These are phyloP conservation scores for Macrostomum lignano DNA, from an alignment of 1,140 invertebrate species.

Conservation along the genomic window DNA sequence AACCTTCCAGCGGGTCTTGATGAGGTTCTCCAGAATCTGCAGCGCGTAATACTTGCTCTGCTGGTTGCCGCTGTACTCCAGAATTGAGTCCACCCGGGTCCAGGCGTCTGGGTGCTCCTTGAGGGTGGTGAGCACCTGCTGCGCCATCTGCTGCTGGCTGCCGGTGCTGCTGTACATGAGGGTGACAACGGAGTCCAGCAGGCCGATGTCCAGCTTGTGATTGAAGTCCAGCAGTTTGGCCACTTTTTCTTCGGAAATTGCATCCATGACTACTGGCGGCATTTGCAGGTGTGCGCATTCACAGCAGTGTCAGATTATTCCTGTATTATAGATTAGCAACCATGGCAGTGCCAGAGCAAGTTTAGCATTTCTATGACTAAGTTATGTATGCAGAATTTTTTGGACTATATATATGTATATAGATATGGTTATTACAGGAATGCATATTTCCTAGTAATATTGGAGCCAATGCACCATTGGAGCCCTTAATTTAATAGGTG, in stretches of 20 bases:
- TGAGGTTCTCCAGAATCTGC: slow-evolving; percentile 93
- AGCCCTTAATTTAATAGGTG: no score
- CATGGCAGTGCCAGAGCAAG: no score
- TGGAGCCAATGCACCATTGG: no score
- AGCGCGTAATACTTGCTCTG: slow-evolving; percentile 98
- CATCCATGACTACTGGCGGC: no score
- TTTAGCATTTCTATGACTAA: no score
- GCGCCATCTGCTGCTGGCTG: slow-evolving; percentile 61
- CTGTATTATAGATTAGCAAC: no score
- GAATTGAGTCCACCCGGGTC: slow-evolving; percentile 89
- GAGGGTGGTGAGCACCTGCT: slow-evolving; percentile 67
- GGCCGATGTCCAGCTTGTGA: slow-evolving; percentile 74
- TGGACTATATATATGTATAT: no score
- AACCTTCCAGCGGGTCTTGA: slow-evolving; percentile 95
- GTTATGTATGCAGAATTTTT: no score
- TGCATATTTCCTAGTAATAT: no score
- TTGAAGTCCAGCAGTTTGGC: slow-evolving; percentile 59
- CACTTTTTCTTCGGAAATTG: slow-evolving; percentile 9
- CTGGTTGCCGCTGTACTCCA: slow-evolving; percentile 71
- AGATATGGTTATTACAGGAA: no score
- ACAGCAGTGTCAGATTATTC: no score
- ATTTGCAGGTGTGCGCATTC: no score
- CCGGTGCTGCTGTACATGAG: slow-evolving; percentile 74
- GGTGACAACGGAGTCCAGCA: slow-evolving; percentile 71
- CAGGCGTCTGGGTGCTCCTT: slow-evolving; percentile 96